These are phyloP conservation scores for Echeneis naucrates DNA, from an alignment of 2,797 vertebrate genomes.

Conservation along the genomic window DNA sequence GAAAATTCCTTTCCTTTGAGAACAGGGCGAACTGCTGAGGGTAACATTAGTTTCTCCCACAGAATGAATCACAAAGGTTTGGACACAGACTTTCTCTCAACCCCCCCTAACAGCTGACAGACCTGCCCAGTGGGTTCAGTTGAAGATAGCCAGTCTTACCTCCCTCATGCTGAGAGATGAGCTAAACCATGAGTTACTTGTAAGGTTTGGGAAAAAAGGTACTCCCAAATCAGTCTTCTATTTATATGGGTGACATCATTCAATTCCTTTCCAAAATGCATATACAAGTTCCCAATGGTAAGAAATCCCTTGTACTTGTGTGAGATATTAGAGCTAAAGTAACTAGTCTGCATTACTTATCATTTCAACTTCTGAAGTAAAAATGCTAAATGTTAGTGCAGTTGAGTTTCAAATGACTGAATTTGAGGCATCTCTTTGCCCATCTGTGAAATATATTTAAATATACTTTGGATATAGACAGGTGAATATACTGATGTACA, in stretches of 20 bases:
- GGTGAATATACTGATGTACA: too few relatives aligned
- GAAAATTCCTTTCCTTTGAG: slow-evolving; percentile 38
- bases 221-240: neutral
- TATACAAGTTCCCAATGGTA: neutral
- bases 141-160: slow-evolving; percentile 43
- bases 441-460: neutral
- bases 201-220: slow-evolving; percentile 6
- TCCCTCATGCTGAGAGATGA: slow-evolving; percentile 49
- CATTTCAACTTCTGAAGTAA: neutral
- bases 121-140: slow-evolving; percentile 57
- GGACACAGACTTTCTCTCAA: slow-evolving; percentile 38
- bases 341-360: neutral
- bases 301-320: neutral
- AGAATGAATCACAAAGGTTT: slow-evolving; percentile 56
- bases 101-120: slow-evolving; percentile 65
- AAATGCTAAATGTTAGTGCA: neutral
- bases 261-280: neutral
- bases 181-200: slow-evolving; percentile 26
- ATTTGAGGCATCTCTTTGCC: neutral
- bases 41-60: slow-evolving; percentile 58
- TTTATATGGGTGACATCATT: neutral
- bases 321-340: neutral
- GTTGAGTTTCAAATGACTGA: neutral
- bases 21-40: slow-evolving; percentile 28
- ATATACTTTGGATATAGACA: too few relatives aligned